phyloP scores from a whole-genome alignment of 2,888 invertebrate species.

The Eupithecia pulchellata region DNA sequence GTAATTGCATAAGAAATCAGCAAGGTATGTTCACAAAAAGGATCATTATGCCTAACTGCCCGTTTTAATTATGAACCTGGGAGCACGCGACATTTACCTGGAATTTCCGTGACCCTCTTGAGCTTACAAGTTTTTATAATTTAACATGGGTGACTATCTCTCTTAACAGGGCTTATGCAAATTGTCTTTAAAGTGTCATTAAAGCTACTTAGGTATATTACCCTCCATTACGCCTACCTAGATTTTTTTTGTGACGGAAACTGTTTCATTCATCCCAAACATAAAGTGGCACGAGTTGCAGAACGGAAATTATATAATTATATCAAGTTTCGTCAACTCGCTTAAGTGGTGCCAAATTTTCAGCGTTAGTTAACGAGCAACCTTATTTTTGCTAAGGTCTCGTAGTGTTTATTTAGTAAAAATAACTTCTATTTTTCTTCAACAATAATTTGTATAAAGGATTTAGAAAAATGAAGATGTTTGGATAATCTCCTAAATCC shows the following conservation, averaged over 20 bases:
- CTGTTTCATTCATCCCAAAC: background rate
- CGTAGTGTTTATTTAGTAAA: no score
- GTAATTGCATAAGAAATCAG: slow-evolving; percentile 14
- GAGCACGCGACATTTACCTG: slow-evolving; percentile 24
- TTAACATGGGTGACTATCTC: background rate
- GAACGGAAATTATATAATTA: slow-evolving; percentile 2
- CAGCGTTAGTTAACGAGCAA: background rate
- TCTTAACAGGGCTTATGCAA: background rate
- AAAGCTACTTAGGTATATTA: background rate
- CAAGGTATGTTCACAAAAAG: slow-evolving; percentile 16
- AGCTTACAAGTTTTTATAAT: slow-evolving; percentile 4
- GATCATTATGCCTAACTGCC: slow-evolving; percentile 15
- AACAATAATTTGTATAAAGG: no score
- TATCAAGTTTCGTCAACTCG: background rate
- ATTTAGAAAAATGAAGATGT: no score
- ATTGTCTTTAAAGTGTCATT: background rate
- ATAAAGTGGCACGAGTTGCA: background rate
- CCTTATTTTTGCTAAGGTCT: background rate
- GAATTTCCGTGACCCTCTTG: slow-evolving; percentile 10
- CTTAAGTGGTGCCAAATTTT: background rate
- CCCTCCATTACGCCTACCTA: background rate
- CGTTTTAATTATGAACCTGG: slow-evolving; percentile 19
- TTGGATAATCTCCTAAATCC: no score
- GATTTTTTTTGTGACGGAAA: background rate
- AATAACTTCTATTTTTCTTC: no score